phyloP scores from a whole-genome alignment of 2,797 vertebrate genomes.

The Sebastes taczanowskii region DNA sequence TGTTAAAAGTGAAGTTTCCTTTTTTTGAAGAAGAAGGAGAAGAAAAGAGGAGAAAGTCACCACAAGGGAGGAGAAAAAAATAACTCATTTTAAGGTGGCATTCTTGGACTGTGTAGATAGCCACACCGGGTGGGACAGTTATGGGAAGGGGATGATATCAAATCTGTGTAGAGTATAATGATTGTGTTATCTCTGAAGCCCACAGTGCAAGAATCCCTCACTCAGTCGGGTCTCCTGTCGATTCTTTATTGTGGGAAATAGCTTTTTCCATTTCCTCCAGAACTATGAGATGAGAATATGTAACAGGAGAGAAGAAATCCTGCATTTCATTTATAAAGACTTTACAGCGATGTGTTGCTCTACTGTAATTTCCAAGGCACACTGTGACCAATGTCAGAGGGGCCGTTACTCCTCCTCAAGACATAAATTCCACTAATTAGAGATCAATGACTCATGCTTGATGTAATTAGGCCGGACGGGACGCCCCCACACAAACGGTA shows the following conservation, averaged over 20 bases:
- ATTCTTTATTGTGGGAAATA: conserved; percentile 30
- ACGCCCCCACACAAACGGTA: conserved; percentile 28
- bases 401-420: conserved; percentile 44
- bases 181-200: conserved; percentile 49
- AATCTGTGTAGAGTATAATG: conserved; percentile 45
- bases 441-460: conserved; percentile 65
- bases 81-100: conserved; percentile 19
- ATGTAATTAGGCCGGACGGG: conserved; percentile 58
- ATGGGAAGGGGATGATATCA: conserved; percentile 21
- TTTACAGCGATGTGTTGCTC: conserved; percentile 25
- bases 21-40: not conserved
- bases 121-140: conserved; percentile 28
- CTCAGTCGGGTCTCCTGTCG: conserved; percentile 36
- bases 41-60: conserved; percentile 2
- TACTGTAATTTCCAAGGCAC: conserved; percentile 35
- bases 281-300: conserved; percentile 38
- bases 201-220: conserved; percentile 17
- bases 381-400: conserved; percentile 41
- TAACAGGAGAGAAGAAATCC: conserved; percentile 12
- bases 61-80: not conserved
- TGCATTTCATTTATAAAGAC: conserved; percentile 34
- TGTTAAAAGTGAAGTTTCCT: conserved; percentile 10
- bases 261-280: conserved; percentile 44
- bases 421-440: conserved; percentile 73
- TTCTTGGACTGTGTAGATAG: conserved; percentile 39